Evolutionary conservation across 64 coral and sea anemone genomes (phyloP), one percentile per base, ranked within the genome.

Genomic region (Stichodactyla mertensii): DNA sequence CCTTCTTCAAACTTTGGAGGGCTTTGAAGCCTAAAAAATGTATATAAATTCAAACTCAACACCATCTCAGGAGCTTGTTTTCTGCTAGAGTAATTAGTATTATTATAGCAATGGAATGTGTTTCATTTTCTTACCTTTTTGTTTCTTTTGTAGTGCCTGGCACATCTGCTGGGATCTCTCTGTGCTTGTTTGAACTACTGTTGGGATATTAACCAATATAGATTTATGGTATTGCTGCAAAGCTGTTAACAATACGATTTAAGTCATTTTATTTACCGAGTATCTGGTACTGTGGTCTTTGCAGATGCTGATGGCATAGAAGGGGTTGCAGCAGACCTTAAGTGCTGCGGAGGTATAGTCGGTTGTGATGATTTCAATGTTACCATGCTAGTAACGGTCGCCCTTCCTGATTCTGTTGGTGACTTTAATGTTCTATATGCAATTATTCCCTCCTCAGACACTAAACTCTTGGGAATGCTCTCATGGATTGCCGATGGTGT

Each of bases 1-100:
- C 90, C 87, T 52, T 89, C 87, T 51, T 92, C 93, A 92, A 95
- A 95, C 77, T 85, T 95, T 61, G 87, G 90, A 52, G 87, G 77
- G 9, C 69, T 74, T 74, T n/a, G 69, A 27, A 26, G 69, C 16
- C 69, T 74, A 31, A 23, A 12, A 7, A 9, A 31, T 71, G 10
- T 10, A 74, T 23, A 74, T 45, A 2, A 45, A 4, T 2, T 45
- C 36, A 45, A 45, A 45, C 36, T 45, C 3, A 45, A 45, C 36
- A 45, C 3, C 36, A 45, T 45, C 36, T 2, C 36, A 45, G 36
- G 36, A 45, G 36, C 36, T 45, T 45, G 36, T 45, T 45, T 45
- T 45, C 36, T 58, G 56, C 56, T 58, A 58, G 56, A 58, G 14
- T 11, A 58, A 58, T 58, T 58, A 58, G 36, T 45, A 45, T 45